Evolutionary conservation across 2,888 invertebrate genomes (phyloP).

Genomic region (Papilio protenor): DNA sequence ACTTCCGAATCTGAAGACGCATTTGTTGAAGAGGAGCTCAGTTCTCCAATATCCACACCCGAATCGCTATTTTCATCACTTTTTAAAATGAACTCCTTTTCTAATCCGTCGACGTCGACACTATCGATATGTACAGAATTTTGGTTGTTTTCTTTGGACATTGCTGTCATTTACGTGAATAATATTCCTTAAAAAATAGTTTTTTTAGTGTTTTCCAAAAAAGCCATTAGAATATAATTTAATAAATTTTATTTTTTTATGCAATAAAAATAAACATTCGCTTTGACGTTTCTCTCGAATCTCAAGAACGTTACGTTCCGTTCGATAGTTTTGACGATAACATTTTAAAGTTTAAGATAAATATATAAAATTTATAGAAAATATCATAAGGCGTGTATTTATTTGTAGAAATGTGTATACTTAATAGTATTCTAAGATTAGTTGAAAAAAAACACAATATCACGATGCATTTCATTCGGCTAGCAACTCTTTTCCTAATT

Average conservation of each 20-base stretch:
- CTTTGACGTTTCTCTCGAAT: constrained; percentile 51
- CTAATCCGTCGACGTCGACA: constrained; percentile 65
- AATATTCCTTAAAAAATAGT: constrained; percentile 1
- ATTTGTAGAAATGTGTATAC: neutral
- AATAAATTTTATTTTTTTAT: constrained; percentile 52
- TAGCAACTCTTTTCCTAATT: neutral
- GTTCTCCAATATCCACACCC: constrained; percentile 61
- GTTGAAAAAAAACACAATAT: neutral
- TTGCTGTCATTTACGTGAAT: constrained; percentile 49
- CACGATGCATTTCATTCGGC: neutral
- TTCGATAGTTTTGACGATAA: neutral
- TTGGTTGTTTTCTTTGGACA: constrained; percentile 63
- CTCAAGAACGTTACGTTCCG: constrained; percentile 35
- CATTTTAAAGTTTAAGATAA: neutral
- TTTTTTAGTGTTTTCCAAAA: constrained; percentile 18
- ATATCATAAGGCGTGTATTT: neutral
- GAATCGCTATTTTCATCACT: constrained; percentile 63
- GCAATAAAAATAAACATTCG: constrained; percentile 68
- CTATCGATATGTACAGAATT: constrained; percentile 60
- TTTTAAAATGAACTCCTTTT: constrained; percentile 62
- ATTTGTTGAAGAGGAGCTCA: constrained; percentile 55
- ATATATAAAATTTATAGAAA: neutral
- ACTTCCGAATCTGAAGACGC: constrained; percentile 57
- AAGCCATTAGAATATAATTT: constrained; percentile 60
- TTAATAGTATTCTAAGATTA: neutral